phyloP scores from a whole-genome alignment of 2,113 vertebrate genomes.

The Phalacrocorax carbo region DNA sequence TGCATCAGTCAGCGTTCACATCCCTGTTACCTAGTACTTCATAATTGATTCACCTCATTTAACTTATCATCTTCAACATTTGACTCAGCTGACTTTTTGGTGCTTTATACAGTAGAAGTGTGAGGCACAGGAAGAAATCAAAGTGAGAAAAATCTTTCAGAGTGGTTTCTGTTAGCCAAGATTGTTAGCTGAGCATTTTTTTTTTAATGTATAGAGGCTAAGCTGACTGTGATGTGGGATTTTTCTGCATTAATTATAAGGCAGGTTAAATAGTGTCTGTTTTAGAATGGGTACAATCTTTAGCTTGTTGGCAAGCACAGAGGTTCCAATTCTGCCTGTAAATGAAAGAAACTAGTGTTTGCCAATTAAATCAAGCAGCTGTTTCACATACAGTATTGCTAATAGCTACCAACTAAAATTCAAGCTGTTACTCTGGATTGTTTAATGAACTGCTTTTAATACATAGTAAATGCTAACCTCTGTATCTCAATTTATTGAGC shows the following conservation, averaged over 20 bases:
- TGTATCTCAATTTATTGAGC: constrained; percentile 28
- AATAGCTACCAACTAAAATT: constrained; percentile 71
- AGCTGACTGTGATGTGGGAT: neutral
- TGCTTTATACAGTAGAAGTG: neutral
- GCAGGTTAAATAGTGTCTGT: constrained; percentile 20
- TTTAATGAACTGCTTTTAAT: constrained; percentile 74
- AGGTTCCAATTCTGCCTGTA: constrained; percentile 61
- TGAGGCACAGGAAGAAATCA: neutral
- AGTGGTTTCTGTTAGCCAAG: neutral
- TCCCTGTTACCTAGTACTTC: neutral
- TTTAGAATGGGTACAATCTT: constrained; percentile 47
- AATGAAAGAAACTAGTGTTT: constrained; percentile 71
- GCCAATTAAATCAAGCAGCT: constrained; percentile 74
- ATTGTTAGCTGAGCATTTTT: neutral
- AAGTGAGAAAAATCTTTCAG: neutral
- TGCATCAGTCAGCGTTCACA: neutral
- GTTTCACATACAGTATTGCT: constrained; percentile 68
- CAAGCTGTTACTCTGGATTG: constrained; percentile 63
- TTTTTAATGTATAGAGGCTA: neutral
- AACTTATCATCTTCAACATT: neutral
- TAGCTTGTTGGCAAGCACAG: constrained; percentile 60
- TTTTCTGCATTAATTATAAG: constrained; percentile 44
- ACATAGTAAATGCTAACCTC: constrained; percentile 45
- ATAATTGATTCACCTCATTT: neutral
- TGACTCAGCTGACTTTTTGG: neutral